Base-by-base conservation (phyloP, 2,113 vertebrate species). In the Muscicapa adusta region DNA sequence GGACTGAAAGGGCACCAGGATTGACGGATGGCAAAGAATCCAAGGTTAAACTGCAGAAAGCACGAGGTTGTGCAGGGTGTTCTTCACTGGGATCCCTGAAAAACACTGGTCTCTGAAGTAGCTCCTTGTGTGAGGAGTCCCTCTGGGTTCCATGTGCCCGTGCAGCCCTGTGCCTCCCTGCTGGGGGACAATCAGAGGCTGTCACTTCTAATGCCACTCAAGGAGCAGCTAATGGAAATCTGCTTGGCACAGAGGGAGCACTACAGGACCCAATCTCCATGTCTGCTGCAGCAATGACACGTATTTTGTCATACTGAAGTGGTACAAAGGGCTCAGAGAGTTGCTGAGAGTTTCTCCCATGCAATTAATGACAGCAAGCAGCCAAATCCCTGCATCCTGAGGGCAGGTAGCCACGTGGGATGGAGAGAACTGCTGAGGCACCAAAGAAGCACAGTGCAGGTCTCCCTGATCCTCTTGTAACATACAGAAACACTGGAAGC, bases 131-230 rank as follows among this genome's bases (percentile, higher is more conserved):
- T 38, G 42, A 75, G 43, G 58, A 72, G 7, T 57, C 23, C n/a
- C 36, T 74, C 1, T 0, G 40, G 85, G 20, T 7, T 58, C 26
- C 58, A 8, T 9, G 9, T 9, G 24, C 29, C 34, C 0, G 0
- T 43, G 29, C 62, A 87, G 22, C 40, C 33, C 33, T n/a, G 48
- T 62, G 23, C 51, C 33, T 84, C 67, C 26, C 40, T 34, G 5
- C 33, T 3, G 9, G 54, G 14, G 34, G 13, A 80, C 8, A 91
- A 43, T 42, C 17, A 1, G 34, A 22, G 43, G 6, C 84, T 8
- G 3, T 38, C 56, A 34, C 65, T 74, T 81, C 74, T 9, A 60
- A 28, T 58, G 57, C 29, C 57, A 77, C 72, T 76, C 5, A 7
- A 71, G 73, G 20, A 81, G 34, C 2, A 3, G 3, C 58, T 76